Base-by-base conservation (phyloP, 1,140 invertebrate genomes). In the Spodoptera frugiperda region DNA sequence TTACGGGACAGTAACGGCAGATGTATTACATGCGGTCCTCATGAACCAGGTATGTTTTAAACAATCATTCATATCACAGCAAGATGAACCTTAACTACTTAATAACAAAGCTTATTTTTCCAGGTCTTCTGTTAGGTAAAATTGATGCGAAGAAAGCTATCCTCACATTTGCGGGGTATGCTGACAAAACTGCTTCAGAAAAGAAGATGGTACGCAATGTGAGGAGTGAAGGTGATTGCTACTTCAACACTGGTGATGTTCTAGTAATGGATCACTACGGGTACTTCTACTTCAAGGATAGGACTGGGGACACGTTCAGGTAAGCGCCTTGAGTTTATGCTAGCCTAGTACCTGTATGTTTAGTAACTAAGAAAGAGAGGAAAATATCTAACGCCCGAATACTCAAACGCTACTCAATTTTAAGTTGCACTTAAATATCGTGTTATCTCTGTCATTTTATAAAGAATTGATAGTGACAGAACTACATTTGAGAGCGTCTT, bases 301-400 rank as follows among this genome's bases (percentile, higher is more conserved):
- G 99, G 81, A 99, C 98, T 15, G 99, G 99, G 11, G 99, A 99
- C 88, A 99, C 99, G 0, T 99, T 98, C 89, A 96, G 98, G 95
- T 96, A 91, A 89, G 74, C 39, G 54, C 44, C 21, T 78, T 2
- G n/a, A 12, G 2, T 1, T 30, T 51, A 53, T 74, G 15, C 3
- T 57, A 14, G 11, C 57, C 68, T 73, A 46, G 46, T 71, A 61
- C 15, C 19, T 63, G 3, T 12, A 15, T 21, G 9, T 25, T 54
- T 44, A 51, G 2, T 46, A 61, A 3, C 33, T 57, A 25, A 3
- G 1, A 3, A n/a, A n/a, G n/a, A n/a, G n/a, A n/a, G n/a, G n/a
- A n/a, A n/a, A n/a, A n/a, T n/a, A n/a, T n/a, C n/a, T n/a, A n/a
- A n/a, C n/a, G n/a, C n/a, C n/a, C n/a, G n/a, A n/a, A n/a, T n/a